Evolutionary conservation across 2,113 vertebrate species (phyloP).

Genomic region (Triplophysa siluroides): DNA sequence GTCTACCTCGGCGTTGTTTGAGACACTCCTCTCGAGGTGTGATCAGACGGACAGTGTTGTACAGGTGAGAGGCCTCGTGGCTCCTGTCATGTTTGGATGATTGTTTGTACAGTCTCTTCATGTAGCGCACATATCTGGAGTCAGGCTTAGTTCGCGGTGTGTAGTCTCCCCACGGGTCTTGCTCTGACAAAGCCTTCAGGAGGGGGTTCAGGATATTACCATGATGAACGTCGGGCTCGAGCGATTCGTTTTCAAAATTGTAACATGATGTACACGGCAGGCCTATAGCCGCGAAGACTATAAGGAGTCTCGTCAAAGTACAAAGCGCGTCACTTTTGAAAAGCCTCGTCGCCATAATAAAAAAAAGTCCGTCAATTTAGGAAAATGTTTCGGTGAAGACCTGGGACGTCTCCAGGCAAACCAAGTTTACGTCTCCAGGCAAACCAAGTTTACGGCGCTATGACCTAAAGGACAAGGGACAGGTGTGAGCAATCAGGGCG

Average conservation of each 20-base stretch:
- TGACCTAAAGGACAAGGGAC: slow-evolving; percentile 40
- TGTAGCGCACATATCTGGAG: slow-evolving; percentile 82
- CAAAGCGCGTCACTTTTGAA: slow-evolving; percentile 46
- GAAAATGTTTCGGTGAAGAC: slow-evolving; percentile 43
- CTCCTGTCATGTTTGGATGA: slow-evolving; percentile 80
- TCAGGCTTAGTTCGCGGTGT: slow-evolving; percentile 73
- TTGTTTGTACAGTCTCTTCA: slow-evolving; percentile 86
- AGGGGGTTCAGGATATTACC: slow-evolving; percentile 77
- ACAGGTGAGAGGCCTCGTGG: slow-evolving; percentile 72
- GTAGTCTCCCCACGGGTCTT: slow-evolving; percentile 61
- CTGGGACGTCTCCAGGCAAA: slow-evolving; percentile 41
- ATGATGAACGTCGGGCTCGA: slow-evolving; percentile 50
- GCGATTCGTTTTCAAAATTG: slow-evolving; percentile 39
- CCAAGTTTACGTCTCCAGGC: slow-evolving; percentile 56
- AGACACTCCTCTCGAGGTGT: slow-evolving; percentile 77
- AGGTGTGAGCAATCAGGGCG: slow-evolving; percentile 71
- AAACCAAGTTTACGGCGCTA: slow-evolving; percentile 53
- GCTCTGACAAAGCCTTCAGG: slow-evolving; percentile 79
- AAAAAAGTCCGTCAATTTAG: slow-evolving; percentile 44
- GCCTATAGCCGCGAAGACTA: slow-evolving; percentile 55
- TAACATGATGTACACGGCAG: slow-evolving; percentile 44
- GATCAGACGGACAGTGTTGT: slow-evolving; percentile 90
- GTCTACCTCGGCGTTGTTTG: slow-evolving; percentile 63
- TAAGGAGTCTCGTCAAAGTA: slow-evolving; percentile 41
- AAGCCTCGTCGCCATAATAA: slow-evolving; percentile 62